A percentile compares a stretch with the other conserved stretches of the same genome.
These are phyloP conservation scores for Ormyrus labotus DNA, from an alignment of 2,888 invertebrate species.

Conservation along the genomic window DNA sequence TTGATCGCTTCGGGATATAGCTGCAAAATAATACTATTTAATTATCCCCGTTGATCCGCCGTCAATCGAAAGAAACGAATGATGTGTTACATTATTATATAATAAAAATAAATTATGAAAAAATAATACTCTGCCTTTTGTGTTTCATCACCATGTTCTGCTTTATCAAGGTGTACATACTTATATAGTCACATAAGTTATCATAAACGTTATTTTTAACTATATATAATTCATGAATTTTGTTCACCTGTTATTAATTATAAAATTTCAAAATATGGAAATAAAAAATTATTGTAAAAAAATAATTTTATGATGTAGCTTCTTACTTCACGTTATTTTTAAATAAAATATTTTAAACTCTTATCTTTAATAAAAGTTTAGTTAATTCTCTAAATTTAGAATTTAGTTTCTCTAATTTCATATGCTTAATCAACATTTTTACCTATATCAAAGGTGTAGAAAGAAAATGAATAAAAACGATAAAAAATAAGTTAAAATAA, in stretches of 20 bases:
- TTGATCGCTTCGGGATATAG: conserved; percentile 47
- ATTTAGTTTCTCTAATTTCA: too few relatives aligned
- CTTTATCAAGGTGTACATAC: background rate
- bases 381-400: too few relatives aligned
- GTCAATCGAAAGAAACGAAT: conserved; percentile 56
- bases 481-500: too few relatives aligned
- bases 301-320: too few relatives aligned
- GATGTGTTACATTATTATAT: conserved; percentile 57
- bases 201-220: background rate
- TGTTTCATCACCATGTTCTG: background rate
- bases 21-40: conserved; percentile 25
- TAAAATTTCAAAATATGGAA: background rate
- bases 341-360: too few relatives aligned
- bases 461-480: too few relatives aligned
- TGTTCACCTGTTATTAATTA: background rate
- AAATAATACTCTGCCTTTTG: conserved; percentile 37
- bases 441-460: too few relatives aligned
- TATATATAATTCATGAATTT: background rate
- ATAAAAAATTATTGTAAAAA: background rate
- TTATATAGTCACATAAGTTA: background rate
- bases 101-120: conserved; percentile 58
- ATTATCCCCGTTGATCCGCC: conserved; percentile 46
- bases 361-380: too few relatives aligned
- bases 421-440: too few relatives aligned
- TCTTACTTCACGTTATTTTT: too few relatives aligned